Percentiles rank a stretch among this genome's conserved stretches.
These are phyloP conservation scores for Helogale parvula DNA, from an alignment of 2,113 vertebrate genomes.

Conservation along the genomic window DNA sequence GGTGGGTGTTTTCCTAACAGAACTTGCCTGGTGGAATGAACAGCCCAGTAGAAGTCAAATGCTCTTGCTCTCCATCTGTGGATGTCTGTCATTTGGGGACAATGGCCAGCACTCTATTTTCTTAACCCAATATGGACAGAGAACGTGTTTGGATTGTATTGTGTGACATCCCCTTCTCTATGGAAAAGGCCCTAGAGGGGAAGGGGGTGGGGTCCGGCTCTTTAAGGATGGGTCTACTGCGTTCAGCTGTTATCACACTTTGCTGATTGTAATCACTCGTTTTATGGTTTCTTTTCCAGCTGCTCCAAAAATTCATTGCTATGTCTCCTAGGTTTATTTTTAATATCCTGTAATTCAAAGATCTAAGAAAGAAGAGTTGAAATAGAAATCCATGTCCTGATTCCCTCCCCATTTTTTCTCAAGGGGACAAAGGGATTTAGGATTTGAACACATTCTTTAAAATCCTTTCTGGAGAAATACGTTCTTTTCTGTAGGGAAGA, in stretches of 20 bases:
- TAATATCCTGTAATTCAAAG: slow-evolving; percentile 78
- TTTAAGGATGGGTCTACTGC: slow-evolving; percentile 61
- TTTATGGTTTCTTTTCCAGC: slow-evolving; percentile 81
- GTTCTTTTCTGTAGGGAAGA: slow-evolving; percentile 77
- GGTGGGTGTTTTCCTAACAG: slow-evolving; percentile 29
- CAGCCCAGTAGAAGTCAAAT: background rate
- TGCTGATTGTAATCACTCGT: slow-evolving; percentile 60
- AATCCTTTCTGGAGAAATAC: slow-evolving; percentile 56
- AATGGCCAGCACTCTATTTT: slow-evolving; percentile 58
- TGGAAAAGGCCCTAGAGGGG: background rate
- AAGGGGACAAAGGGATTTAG: slow-evolving; percentile 67
- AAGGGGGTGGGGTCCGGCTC: slow-evolving; percentile 48
- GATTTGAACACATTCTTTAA: slow-evolving; percentile 69
- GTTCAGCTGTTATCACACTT: slow-evolving; percentile 75
- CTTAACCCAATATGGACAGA: slow-evolving; percentile 73
- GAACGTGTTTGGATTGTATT: slow-evolving; percentile 76
- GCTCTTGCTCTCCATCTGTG: slow-evolving; percentile 56
- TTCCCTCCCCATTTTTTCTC: slow-evolving; percentile 54
- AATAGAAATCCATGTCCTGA: slow-evolving; percentile 64
- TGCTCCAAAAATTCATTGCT: slow-evolving; percentile 67
- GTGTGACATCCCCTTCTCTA: slow-evolving; percentile 33
- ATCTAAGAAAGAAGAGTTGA: slow-evolving; percentile 79
- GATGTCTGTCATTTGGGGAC: slow-evolving; percentile 73
- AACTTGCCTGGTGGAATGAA: background rate
- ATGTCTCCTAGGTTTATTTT: slow-evolving; percentile 77